phyloP scores from a whole-genome alignment of 2,888 invertebrate species.

The Proisotoma minuta region DNA sequence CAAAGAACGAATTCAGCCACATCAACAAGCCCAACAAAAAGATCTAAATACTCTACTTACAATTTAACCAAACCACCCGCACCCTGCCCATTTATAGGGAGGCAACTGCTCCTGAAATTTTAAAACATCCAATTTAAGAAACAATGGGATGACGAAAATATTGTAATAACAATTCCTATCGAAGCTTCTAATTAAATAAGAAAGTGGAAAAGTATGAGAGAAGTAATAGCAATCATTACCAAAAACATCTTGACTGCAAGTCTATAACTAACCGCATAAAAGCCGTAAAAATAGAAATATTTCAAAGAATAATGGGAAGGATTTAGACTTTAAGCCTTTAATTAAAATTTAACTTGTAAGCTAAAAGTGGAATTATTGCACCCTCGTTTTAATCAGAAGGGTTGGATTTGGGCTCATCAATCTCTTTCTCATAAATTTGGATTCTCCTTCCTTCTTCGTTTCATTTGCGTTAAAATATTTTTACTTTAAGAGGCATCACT shows the following conservation, averaged over 20 bases:
- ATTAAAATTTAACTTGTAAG: conserved; percentile 3
- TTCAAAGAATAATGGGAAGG: background rate
- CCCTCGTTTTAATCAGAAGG: background rate
- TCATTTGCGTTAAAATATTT: too few species aligned
- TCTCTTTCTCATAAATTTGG: background rate
- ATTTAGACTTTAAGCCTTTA: background rate
- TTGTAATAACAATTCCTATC: background rate
- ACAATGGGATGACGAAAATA: background rate
- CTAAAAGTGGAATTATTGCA: background rate
- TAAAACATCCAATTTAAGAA: too few species aligned
- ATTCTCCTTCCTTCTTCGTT: background rate
- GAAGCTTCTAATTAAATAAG: background rate
- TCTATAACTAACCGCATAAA: background rate
- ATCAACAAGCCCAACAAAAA: too few species aligned
- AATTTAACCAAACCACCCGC: too few species aligned
- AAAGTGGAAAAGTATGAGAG: background rate
- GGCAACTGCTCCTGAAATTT: background rate
- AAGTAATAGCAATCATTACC: background rate
- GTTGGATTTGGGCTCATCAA: background rate
- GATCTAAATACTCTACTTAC: too few species aligned
- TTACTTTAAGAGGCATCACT: too few species aligned
- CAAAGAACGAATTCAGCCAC: background rate
- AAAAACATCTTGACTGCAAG: background rate
- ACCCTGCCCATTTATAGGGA: background rate
- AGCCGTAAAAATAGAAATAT: conserved; percentile 7